phyloP scores from a whole-genome alignment of 2,888 invertebrate genomes.

The Silvanus unidentatus region DNA sequence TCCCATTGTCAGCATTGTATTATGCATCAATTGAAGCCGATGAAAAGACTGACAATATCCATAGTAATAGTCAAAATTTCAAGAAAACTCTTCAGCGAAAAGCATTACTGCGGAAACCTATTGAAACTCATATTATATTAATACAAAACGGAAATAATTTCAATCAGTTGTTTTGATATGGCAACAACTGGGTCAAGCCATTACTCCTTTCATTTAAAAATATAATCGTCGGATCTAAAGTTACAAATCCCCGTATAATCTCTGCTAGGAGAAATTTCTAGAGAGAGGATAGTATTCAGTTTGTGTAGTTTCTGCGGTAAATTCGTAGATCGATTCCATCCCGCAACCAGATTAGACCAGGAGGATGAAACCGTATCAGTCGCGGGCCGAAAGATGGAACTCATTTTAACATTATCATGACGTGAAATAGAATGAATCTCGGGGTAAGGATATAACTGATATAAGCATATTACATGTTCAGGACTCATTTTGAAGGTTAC shows the following conservation, averaged over 20 bases:
- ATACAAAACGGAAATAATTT: not conserved
- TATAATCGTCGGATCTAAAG: slow-evolving; percentile 8
- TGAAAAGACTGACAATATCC: too few species aligned
- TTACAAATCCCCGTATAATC: slow-evolving; percentile 21
- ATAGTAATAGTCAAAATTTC: too few species aligned
- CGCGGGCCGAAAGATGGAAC: slow-evolving; percentile 22
- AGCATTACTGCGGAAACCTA: too few species aligned
- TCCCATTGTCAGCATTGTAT: too few species aligned
- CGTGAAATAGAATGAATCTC: slow-evolving; percentile 21
- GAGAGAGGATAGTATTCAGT: slow-evolving; percentile 17
- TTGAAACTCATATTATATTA: too few species aligned
- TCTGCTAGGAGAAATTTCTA: slow-evolving; percentile 15
- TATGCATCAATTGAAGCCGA: too few species aligned
- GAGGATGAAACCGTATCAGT: slow-evolving; percentile 23
- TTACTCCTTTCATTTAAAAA: slow-evolving; percentile 1
- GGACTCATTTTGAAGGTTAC: slow-evolving; percentile 12
- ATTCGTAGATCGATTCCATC: slow-evolving; percentile 24
- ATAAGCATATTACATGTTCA: slow-evolving; percentile 21
- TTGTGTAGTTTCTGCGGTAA: slow-evolving; percentile 22
- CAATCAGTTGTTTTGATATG: slow-evolving; percentile 1
- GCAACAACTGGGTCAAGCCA: slow-evolving; percentile 3
- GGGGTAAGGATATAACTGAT: slow-evolving; percentile 19
- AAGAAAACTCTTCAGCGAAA: too few species aligned
- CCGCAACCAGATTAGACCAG: slow-evolving; percentile 21
- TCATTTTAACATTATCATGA: slow-evolving; percentile 26